These are phyloP conservation scores for Megamerina dolium DNA, from an alignment of 2,888 invertebrate genomes.

Conservation along the genomic window DNA sequence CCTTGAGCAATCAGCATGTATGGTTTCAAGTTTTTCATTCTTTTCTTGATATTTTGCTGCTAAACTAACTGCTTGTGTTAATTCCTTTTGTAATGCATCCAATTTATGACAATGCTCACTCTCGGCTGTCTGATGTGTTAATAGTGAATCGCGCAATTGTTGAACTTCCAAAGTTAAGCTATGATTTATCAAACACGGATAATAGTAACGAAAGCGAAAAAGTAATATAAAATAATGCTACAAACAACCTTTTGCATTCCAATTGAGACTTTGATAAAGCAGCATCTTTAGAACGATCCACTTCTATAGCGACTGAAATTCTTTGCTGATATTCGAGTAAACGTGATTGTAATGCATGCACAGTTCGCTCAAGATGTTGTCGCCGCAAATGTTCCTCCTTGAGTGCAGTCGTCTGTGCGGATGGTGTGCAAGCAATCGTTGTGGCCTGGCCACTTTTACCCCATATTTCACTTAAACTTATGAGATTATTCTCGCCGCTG, in stretches of 20 bases:
- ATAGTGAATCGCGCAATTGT: slow-evolving; percentile 28
- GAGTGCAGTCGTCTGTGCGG: slow-evolving; percentile 36
- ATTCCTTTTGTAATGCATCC: slow-evolving; percentile 62
- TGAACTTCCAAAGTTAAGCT: slow-evolving; percentile 32
- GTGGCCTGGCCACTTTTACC: slow-evolving; percentile 37
- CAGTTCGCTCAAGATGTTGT: slow-evolving; percentile 68
- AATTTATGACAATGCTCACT: slow-evolving; percentile 50
- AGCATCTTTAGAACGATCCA: slow-evolving; percentile 69
- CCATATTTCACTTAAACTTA: slow-evolving; percentile 48
- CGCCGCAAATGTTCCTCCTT: slow-evolving; percentile 73
- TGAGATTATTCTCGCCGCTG: slow-evolving; percentile 27
- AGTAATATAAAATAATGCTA: slow-evolving; percentile 18
- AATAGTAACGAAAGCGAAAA: background rate
- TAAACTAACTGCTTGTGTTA: slow-evolving; percentile 64
- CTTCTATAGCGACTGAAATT: slow-evolving; percentile 69
- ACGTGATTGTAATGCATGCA: slow-evolving; percentile 67
- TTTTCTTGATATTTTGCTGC: slow-evolving; percentile 65
- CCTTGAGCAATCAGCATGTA: slow-evolving; percentile 48
- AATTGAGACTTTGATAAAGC: slow-evolving; percentile 62
- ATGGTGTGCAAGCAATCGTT: slow-evolving; percentile 18
- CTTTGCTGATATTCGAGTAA: slow-evolving; percentile 72
- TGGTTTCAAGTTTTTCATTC: slow-evolving; percentile 53
- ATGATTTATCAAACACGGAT: background rate
- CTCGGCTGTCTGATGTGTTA: slow-evolving; percentile 43
- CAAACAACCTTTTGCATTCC: slow-evolving; percentile 54